Percentiles rank a stretch among this genome's conserved stretches.
Evolutionary conservation across 2,113 vertebrate species (phyloP).

Genomic region (Pseudolaguvia tuberculata): DNA sequence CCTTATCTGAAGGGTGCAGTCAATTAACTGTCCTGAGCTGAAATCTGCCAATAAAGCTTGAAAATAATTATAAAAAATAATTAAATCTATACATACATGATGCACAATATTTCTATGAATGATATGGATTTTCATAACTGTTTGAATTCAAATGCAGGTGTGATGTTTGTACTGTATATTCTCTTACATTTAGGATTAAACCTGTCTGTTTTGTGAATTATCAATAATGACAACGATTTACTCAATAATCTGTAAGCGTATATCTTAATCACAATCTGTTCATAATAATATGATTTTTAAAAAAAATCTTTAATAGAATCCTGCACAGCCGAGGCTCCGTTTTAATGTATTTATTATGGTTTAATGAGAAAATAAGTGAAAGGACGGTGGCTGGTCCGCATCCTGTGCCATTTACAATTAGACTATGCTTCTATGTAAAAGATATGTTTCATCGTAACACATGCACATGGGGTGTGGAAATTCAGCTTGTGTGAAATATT

Average conservation of each 20-base stretch:
- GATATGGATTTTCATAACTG: slow-evolving; percentile 8
- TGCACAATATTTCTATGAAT: background rate
- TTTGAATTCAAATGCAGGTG: background rate
- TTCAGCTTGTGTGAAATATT: background rate
- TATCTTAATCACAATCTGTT: background rate
- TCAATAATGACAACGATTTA: background rate
- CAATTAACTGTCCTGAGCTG: slow-evolving; percentile 7
- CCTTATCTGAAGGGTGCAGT: background rate
- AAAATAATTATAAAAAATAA: background rate
- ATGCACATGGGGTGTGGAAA: slow-evolving; percentile 3
- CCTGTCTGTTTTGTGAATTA: background rate
- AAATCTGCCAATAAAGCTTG: background rate
- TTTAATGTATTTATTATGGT: background rate
- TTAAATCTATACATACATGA: background rate
- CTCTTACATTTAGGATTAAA: background rate
- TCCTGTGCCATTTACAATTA: slow-evolving; percentile 4
- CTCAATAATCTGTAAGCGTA: background rate
- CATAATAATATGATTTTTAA: background rate
- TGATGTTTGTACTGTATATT: background rate
- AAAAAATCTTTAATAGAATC: too few species aligned
- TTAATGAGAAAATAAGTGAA: background rate
- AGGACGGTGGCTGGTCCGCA: slow-evolving; percentile 25
- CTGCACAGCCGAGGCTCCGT: background rate
- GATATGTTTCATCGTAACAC: slow-evolving; percentile 13
- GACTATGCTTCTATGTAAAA: background rate